phyloP scores from a whole-genome alignment of 2,113 vertebrate genomes.

The Gobius niger region DNA sequence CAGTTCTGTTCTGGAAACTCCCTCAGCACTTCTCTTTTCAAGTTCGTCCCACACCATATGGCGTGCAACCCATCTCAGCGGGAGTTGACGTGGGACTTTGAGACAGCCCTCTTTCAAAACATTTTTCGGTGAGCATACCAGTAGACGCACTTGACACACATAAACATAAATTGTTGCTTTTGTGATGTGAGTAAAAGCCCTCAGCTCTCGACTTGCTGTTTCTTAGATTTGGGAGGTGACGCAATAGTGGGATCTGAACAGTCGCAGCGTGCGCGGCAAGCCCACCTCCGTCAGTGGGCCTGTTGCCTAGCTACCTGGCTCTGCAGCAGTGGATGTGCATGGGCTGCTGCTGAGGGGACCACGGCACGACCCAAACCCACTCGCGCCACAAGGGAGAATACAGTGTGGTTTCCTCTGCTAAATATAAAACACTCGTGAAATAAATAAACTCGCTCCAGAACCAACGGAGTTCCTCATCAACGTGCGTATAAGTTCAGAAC shows the following conservation, averaged over 20 bases:
- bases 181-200: constrained; percentile 18
- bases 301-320: constrained; percentile 72
- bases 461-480: too few species aligned
- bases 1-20: constrained; percentile 52
- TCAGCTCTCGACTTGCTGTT: background rate
- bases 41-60: constrained; percentile 45
- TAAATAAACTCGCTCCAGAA: background rate
- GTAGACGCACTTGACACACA: constrained; percentile 14
- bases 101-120: constrained; percentile 41
- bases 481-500: too few species aligned
- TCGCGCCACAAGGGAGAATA: constrained; percentile 24
- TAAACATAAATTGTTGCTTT: background rate
- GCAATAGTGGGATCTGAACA: constrained; percentile 54
- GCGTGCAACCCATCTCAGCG: constrained; percentile 49
- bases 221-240: constrained; percentile 29
- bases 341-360: constrained; percentile 40
- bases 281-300: constrained; percentile 52
- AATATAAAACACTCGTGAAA: constrained; percentile 2
- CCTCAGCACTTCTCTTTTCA: constrained; percentile 41
- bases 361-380: constrained; percentile 49
- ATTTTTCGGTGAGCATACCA: constrained; percentile 19
- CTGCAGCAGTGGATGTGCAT: constrained; percentile 54
- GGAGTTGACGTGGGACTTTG: constrained; percentile 43
- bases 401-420: constrained; percentile 33
- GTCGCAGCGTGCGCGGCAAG: constrained; percentile 64